Evolutionary conservation across 2,113 vertebrate species (phyloP).

Genomic region (human (Homo sapiens)): GRCh38 chr5:138909001-138909500

Average conservation of each 20-base stretch:
- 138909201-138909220: not conserved
- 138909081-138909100: not conserved
- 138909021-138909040: not conserved
- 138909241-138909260: conserved; percentile 27
- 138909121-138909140: conserved; percentile 21
- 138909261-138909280: not conserved
- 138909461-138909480: too few species aligned
- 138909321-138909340: not conserved
- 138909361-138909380: too few species aligned
- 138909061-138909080: not conserved
- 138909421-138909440: too few species aligned
- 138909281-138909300: conserved; percentile 27
- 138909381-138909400: too few species aligned
- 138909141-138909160: conserved; percentile 4
- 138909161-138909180: conserved; percentile 52
- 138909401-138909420: too few species aligned
- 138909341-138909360: not conserved
- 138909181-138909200: conserved; percentile 28
- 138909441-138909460: too few species aligned
- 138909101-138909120: not conserved
- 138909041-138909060: not conserved
- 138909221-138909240: not conserved
- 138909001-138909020: not conserved
- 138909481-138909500: too few species aligned
- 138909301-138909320: conserved; percentile 43